These are phyloP conservation scores for Chloroceryle inda DNA, from an alignment of 2,797 vertebrate genomes.

Conservation along the genomic window DNA sequence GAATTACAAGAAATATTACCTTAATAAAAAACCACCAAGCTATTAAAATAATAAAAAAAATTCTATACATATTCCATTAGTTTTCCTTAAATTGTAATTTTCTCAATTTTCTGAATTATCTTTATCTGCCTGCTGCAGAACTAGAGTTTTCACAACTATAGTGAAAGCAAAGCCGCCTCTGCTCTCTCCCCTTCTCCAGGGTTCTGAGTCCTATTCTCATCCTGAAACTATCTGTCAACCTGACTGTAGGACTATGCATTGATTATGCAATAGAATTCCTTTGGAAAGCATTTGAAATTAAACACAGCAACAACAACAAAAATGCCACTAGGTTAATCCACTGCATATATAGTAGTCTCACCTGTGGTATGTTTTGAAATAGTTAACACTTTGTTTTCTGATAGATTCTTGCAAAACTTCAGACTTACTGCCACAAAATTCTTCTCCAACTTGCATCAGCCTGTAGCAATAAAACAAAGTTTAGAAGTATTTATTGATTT, in stretches of 20 bases:
- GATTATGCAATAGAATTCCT: background rate
- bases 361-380: conserved; percentile 99
- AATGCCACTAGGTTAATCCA: background rate
- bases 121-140: background rate
- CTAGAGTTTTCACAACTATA: background rate
- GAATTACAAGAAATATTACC: background rate
- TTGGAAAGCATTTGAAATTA: background rate
- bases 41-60: background rate
- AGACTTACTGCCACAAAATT: conserved; percentile 97
- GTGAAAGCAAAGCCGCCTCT: background rate
- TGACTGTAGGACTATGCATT: background rate
- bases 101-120: no score
- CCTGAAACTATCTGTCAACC: background rate
- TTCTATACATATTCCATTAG: background rate
- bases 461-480: conserved; percentile 73
- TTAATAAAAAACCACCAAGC: background rate
- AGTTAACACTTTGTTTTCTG: conserved; percentile 96
- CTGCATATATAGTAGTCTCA: conserved; percentile 64
- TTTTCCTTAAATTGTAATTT: background rate
- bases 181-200: background rate
- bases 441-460: conserved; percentile 97
- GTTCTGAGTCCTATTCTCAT: background rate
- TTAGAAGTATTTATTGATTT: background rate
- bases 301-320: background rate
- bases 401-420: conserved; percentile 98